Evolutionary conservation across 2,113 vertebrate species (phyloP).

Genomic region (Bos taurus): DNA sequence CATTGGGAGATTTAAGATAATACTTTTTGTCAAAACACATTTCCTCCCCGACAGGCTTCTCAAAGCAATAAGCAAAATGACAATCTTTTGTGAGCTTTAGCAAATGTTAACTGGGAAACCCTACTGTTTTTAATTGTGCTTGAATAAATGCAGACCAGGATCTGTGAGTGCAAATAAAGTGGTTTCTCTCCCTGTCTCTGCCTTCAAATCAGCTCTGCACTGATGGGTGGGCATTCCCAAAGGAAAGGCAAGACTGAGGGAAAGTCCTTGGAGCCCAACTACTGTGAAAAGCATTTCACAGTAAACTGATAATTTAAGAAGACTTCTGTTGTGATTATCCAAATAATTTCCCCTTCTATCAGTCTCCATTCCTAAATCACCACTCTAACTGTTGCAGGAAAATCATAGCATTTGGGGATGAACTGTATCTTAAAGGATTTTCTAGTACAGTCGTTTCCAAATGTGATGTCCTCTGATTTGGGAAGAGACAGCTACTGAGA

Average conservation of each 20-base stretch:
- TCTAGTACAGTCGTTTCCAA: neutral
- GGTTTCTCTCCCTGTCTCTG: neutral
- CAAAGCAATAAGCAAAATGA: conserved; percentile 57
- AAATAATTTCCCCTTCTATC: conserved; percentile 14
- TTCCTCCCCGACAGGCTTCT: conserved; percentile 36
- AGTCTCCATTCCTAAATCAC: neutral
- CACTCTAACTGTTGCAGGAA: neutral
- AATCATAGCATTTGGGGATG: neutral
- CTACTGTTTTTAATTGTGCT: conserved; percentile 66
- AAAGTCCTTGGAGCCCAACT: neutral
- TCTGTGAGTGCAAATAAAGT: conserved; percentile 25
- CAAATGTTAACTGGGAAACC: conserved; percentile 70
- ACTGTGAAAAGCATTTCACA: conserved; percentile 27
- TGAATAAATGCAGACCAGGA: conserved; percentile 49
- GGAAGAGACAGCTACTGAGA: neutral
- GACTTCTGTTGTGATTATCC: neutral
- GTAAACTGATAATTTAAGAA: conserved; percentile 12
- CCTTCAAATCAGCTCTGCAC: neutral
- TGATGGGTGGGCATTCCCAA: neutral
- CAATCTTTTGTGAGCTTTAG: conserved; percentile 56
- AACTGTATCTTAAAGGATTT: conserved; percentile 11
- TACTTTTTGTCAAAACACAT: conserved; percentile 34
- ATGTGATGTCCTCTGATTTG: neutral
- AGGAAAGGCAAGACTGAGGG: conserved; percentile 20
- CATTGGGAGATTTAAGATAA: conserved; percentile 48